These are phyloP conservation scores for Elgaria multicarinata DNA, from an alignment of 2,113 vertebrate species.

Conservation along the genomic window DNA sequence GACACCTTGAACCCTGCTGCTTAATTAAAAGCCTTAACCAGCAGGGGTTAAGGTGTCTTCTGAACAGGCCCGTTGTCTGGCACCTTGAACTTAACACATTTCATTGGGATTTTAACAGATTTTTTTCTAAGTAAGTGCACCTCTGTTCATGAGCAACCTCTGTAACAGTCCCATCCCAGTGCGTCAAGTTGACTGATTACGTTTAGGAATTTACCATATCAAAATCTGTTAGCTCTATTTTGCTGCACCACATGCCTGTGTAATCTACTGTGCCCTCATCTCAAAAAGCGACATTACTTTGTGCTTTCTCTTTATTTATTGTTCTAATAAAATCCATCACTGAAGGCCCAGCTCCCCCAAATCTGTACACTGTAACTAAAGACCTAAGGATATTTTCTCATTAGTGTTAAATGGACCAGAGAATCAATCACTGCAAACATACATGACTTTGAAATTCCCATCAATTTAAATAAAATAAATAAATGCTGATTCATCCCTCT, in stretches of 20 bases:
- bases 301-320: conserved; percentile 58
- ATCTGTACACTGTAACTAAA: conserved; percentile 29
- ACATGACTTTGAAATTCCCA: conserved; percentile 44
- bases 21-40: too few relatives aligned
- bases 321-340: conserved; percentile 55
- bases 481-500: too few relatives aligned
- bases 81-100: neutral
- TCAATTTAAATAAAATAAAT: conserved; percentile 13
- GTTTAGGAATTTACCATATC: conserved; percentile 15
- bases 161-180: neutral
- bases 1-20: too few relatives aligned
- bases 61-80: too few relatives aligned
- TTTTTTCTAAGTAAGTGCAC: neutral
- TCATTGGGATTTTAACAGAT: neutral
- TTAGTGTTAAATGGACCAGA: conserved; percentile 32
- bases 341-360: conserved; percentile 41
- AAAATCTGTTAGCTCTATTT: neutral
- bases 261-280: conserved; percentile 45
- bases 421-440: conserved; percentile 29
- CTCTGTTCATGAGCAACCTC: neutral
- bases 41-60: too few relatives aligned
- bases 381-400: conserved; percentile 52
- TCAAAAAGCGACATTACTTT: conserved; percentile 32
- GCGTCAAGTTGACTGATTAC: neutral
- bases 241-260: neutral